Evolutionary conservation across 2,113 vertebrate species (phyloP), one percentile per base, ranked within the genome.

Genomic region (Cinclus mexicanus): DNA sequence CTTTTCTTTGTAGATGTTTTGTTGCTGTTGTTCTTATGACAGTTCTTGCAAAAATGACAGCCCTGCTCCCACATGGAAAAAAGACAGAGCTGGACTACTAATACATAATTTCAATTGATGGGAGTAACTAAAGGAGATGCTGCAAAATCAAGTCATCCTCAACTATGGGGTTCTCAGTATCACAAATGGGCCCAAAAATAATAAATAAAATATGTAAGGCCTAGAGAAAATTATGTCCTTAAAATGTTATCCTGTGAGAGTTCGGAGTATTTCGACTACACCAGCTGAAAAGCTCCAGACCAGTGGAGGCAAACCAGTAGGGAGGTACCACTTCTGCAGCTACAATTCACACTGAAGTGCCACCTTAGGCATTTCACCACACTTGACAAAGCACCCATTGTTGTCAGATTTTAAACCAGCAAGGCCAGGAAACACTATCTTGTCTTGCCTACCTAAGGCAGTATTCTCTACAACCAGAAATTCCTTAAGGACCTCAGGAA

Each of bases 31-130:
- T 42, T 93, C 4, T 44, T 67, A 28, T 1, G 20, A 37, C 7
- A 8, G n/a, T 6, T 53, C 28, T 55, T 41, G 7, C 9, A 26
- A 49, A 67, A 60, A 79, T 3, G 12, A 8, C n/a, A 22, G 7
- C 6, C 2, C 23, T 10, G 3, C 37, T 9, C 1, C 1, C 25
- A 35, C 26, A 33, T 14, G 10, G 46, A 2, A 61, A 14, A 68
- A 77, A 3, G 26, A 26, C 29, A 59, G 46, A 68, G 29, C 23
- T 14, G 1, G 19, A 7, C 47, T 11, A 13, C 35, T 31, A 15
- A 52, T 22, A 19, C 22, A 17, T 28, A 3, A 52, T 28, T 52
- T 52, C 50, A 52, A 28, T 52, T 52, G 15, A 52, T 52, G 26
- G 26, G 15, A 81, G 35, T 14, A n/a, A 18, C n/a, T 46, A n/a